Evolutionary conservation across 1,140 invertebrate genomes (phyloP).

Genomic region (Gonatopus flavifemur): DNA sequence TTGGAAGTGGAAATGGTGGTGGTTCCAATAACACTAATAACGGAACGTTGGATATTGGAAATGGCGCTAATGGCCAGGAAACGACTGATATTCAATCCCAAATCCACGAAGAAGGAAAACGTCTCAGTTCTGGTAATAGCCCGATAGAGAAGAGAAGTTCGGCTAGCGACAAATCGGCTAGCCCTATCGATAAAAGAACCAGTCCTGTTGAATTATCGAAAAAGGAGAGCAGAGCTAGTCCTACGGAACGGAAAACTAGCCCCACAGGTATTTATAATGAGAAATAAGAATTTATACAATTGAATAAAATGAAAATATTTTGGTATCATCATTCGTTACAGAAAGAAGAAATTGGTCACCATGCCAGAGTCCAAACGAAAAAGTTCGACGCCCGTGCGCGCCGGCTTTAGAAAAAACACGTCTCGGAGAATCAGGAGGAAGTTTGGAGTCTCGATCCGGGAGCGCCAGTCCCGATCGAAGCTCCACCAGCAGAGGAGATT

Average conservation of each 20-base stretch:
- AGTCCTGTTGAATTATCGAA: conserved; percentile 49
- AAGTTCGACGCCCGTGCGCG: conserved; percentile 42
- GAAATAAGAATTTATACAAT: not conserved
- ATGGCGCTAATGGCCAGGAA: conserved; percentile 28
- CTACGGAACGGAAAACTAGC: conserved; percentile 46
- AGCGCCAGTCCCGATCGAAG: conserved; percentile 53
- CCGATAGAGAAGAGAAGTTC: conserved; percentile 53
- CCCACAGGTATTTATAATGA: conserved; percentile 38
- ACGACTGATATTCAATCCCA: conserved; percentile 29
- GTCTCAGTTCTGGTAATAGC: conserved; percentile 49
- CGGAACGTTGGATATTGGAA: conserved; percentile 19
- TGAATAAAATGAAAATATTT: not conserved
- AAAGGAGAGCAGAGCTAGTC: conserved; percentile 46
- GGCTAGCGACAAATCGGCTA: conserved; percentile 52
- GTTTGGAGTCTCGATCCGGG: conserved; percentile 50
- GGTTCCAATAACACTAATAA: conserved; percentile 33
- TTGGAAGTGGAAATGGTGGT: conserved; percentile 18
- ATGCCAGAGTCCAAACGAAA: conserved; percentile 48
- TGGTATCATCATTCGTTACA: conserved; percentile 10
- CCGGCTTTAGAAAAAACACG: conserved; percentile 50
- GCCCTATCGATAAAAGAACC: conserved; percentile 48
- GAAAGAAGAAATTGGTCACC: conserved; percentile 49
- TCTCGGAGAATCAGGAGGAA: conserved; percentile 50
- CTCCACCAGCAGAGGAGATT: conserved; percentile 19
- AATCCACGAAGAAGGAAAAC: conserved; percentile 44